phyloP scores from a whole-genome alignment of 1,140 invertebrate species.

The Philotrypesis tridentata region DNA sequence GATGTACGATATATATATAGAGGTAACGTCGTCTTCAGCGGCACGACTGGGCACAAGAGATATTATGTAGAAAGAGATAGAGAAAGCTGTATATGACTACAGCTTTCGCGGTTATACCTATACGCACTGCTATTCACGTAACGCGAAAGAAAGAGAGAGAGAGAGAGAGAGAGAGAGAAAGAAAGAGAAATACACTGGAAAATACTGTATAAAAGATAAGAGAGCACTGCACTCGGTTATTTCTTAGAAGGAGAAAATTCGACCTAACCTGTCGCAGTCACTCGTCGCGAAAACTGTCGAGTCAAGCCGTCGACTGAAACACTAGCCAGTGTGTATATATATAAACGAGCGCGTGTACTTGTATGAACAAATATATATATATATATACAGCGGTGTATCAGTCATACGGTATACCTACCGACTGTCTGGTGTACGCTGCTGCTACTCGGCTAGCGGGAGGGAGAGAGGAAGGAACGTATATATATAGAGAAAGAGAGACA shows the following conservation, averaged over 20 bases:
- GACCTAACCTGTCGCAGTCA: background rate
- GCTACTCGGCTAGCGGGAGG: background rate
- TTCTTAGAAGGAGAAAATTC: background rate
- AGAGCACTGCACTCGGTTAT: background rate
- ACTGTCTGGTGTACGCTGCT: background rate
- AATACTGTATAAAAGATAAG: background rate
- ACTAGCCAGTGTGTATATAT: background rate
- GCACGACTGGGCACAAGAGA: background rate
- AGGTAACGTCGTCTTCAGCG: no score
- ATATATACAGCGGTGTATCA: background rate
- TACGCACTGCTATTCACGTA: no score
- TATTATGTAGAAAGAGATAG: background rate
- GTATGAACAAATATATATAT: background rate
- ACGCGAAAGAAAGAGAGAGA: background rate
- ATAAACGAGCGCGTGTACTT: background rate
- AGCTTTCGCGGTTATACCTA: background rate
- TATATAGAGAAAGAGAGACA: background rate
- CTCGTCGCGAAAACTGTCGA: constrained; percentile 64
- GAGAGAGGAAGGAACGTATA: background rate
- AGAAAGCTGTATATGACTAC: background rate
- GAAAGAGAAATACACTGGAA: background rate
- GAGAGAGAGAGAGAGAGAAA: background rate
- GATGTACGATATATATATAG: no score
- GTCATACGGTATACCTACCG: background rate
- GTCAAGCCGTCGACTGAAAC: constrained; percentile 59